A percentile compares a stretch with the other conserved stretches of the same genome.
Conservation (phyloP, 23 tunicate species). For the Styela clava region DNA sequence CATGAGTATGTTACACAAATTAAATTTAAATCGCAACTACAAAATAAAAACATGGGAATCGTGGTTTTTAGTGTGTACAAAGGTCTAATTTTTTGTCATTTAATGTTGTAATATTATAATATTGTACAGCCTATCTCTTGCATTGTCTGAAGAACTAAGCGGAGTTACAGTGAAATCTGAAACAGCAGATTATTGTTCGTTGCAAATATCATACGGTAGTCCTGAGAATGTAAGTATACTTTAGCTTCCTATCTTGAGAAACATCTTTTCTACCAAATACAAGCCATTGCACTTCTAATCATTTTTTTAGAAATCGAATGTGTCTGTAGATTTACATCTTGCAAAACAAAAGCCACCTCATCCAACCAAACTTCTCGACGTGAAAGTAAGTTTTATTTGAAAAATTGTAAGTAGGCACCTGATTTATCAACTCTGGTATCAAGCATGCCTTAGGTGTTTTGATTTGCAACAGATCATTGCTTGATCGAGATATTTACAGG, state of each 20-base stretch:
- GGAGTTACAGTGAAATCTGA: background rate
- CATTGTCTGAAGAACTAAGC: background rate
- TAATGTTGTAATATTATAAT: no score
- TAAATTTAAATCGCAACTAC: no score
- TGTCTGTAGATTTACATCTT: background rate
- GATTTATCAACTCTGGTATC: no score
- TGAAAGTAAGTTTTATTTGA: background rate
- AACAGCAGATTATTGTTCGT: background rate
- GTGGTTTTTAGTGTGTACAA: no score
- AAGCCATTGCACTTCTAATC: no score
- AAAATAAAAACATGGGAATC: no score
- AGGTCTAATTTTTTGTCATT: no score
- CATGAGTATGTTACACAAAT: no score
- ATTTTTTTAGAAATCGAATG: background rate
- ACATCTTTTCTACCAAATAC: no score
- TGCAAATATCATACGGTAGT: background rate
- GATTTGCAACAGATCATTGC: no score
- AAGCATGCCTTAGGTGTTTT: no score
- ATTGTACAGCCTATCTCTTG: background rate
- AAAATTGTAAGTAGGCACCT: background rate
- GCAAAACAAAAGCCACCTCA: conserved; percentile 6
- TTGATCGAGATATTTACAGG: no score
- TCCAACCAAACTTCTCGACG: background rate
- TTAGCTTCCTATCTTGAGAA: background rate
- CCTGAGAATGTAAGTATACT: background rate